Conservation (phyloP, 2,888 invertebrate genomes). For the Sphaerophoria taeniata region DNA sequence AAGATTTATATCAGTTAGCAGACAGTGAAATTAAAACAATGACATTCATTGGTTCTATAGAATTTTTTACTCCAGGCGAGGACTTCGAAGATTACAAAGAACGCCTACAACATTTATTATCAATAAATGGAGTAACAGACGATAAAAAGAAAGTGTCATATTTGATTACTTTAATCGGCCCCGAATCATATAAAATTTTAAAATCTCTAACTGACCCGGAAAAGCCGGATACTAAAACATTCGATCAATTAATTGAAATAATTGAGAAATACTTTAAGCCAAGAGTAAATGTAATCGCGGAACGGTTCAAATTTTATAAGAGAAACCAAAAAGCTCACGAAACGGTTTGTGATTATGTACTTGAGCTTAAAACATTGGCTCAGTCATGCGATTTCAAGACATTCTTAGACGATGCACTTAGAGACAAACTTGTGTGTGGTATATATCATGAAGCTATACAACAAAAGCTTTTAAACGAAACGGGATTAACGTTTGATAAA, state of each 20-base stretch:
- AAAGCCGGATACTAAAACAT: constrained; percentile 21
- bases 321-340: constrained; percentile 10
- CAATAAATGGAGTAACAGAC: constrained; percentile 20
- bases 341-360: constrained; percentile 19
- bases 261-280: constrained; percentile 35
- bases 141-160: constrained; percentile 45
- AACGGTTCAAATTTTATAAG: constrained; percentile 17
- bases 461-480: neutral
- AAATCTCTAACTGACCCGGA: constrained; percentile 23
- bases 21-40: neutral
- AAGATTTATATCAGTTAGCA: too few species aligned
- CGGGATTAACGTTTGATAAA: neutral
- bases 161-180: constrained; percentile 47
- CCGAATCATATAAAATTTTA: constrained; percentile 19
- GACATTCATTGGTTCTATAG: constrained; percentile 23
- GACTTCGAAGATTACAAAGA: constrained; percentile 41
- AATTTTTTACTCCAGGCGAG: constrained; percentile 32
- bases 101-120: constrained; percentile 36
- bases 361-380: constrained; percentile 17
- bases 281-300: constrained; percentile 18
- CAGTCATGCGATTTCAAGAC: constrained; percentile 27
- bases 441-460: neutral
- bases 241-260: constrained; percentile 17
- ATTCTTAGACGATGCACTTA: constrained; percentile 21
- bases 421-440: neutral